Percentiles rank a stretch among this genome's conserved stretches.
Evolutionary conservation across 2,888 invertebrate species (phyloP).

Genomic region (Odontomyia ornata): DNA sequence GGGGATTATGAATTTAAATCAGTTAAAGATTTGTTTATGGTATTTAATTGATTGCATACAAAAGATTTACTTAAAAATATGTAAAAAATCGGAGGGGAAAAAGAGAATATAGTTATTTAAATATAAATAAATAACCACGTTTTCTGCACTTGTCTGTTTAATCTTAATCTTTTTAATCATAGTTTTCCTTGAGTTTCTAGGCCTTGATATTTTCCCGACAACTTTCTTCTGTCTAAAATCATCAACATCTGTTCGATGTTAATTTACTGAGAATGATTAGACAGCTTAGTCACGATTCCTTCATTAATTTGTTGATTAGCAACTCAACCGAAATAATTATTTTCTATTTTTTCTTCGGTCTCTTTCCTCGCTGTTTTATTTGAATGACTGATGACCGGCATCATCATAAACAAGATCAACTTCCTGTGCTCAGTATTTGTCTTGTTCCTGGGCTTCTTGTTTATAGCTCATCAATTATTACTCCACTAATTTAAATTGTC

Average conservation of each 20-base stretch:
- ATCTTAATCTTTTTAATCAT: too few species aligned
- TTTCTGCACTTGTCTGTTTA: too few species aligned
- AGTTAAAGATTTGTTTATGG: not conserved
- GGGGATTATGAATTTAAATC: too few species aligned
- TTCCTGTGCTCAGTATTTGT: slow-evolving; percentile 31
- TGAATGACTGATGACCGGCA: slow-evolving; percentile 27
- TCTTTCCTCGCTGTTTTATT: too few species aligned
- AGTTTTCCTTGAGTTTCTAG: too few species aligned
- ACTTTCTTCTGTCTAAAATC: not conserved
- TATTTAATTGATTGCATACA: not conserved
- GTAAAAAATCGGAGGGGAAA: too few species aligned
- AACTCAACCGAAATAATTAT: not conserved
- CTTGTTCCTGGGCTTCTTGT: slow-evolving; percentile 26
- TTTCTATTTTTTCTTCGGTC: not conserved
- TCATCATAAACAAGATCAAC: slow-evolving; percentile 32
- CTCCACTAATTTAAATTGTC: slow-evolving; percentile 26
- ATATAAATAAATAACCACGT: too few species aligned
- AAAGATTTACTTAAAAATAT: not conserved
- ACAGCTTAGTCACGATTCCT: slow-evolving; percentile 30
- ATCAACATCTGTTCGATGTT: slow-evolving; percentile 8
- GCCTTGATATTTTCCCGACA: too few species aligned
- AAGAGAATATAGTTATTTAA: too few species aligned
- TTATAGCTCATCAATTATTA: slow-evolving; percentile 36
- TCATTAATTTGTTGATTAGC: slow-evolving; percentile 28
- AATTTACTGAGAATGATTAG: slow-evolving; percentile 20